Percentiles rank a stretch among this genome's conserved stretches.
Evolutionary conservation across 2,888 invertebrate genomes (phyloP).

Genomic region (Drosophila longiperda): DNA sequence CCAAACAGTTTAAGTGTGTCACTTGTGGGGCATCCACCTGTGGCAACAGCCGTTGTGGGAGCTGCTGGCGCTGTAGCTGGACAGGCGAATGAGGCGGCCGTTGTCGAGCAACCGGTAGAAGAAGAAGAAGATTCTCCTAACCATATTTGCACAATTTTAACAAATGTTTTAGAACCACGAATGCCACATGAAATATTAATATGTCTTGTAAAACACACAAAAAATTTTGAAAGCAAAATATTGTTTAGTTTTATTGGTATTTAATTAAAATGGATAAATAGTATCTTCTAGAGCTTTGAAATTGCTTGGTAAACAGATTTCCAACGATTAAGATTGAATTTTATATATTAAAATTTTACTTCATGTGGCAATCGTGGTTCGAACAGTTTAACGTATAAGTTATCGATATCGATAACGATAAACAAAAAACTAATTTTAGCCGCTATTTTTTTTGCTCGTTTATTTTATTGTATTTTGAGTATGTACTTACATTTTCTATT

Average conservation of each 20-base stretch:
- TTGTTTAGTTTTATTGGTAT: not conserved
- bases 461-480: constrained; percentile 39
- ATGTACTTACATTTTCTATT: constrained; percentile 50
- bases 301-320: not conserved
- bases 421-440: constrained; percentile 38
- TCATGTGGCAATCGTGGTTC: not conserved
- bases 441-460: constrained; percentile 18
- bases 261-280: not conserved
- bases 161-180: constrained; percentile 12
- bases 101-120: too few species aligned
- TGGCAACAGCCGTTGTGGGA: too few species aligned
- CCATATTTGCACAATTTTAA: constrained; percentile 35
- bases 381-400: constrained; percentile 10
- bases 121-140: too few species aligned
- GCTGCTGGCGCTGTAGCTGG: too few species aligned
- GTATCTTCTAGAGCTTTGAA: not conserved
- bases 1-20: too few species aligned
- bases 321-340: too few species aligned
- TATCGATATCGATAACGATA: not conserved
- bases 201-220: not conserved
- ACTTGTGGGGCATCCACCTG: too few species aligned
- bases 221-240: not conserved
- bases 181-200: not conserved
- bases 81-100: too few species aligned
- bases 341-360: not conserved